Evolutionary conservation across 2,797 vertebrate genomes (phyloP).

Genomic region (Leucoraja ocellata): DNA sequence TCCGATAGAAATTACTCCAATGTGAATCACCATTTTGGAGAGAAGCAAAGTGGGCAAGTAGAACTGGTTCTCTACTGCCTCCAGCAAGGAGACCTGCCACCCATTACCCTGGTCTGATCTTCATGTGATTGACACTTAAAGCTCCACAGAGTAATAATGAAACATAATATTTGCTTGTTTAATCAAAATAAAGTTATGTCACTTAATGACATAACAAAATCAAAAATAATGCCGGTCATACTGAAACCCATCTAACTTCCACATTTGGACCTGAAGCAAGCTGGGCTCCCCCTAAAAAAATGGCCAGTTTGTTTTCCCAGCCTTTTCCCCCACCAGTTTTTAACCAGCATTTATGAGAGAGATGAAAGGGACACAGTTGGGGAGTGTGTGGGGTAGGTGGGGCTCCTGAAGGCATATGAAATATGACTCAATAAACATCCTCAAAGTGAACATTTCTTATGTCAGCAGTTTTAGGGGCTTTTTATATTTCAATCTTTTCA

Average conservation of each 20-base stretch:
- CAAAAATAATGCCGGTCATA: not conserved
- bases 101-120: not conserved
- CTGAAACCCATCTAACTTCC: not conserved
- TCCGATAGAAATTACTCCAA: not conserved
- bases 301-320: not conserved
- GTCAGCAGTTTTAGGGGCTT: not conserved
- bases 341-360: not conserved
- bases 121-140: not conserved
- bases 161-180: too few species aligned
- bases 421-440: not conserved
- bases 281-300: conserved; percentile 7
- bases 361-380: not conserved
- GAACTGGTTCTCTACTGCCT: not conserved
- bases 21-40: not conserved
- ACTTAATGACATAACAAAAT: not conserved
- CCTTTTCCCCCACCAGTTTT: not conserved
- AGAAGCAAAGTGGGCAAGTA: not conserved
- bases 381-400: too few species aligned
- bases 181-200: not conserved
- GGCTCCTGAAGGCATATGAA: not conserved
- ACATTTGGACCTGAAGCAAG: not conserved
- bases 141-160: not conserved
- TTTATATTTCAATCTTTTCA: not conserved
- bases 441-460: not conserved
- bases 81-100: not conserved